These are phyloP conservation scores for Drosophila pandora DNA, from an alignment of 1,140 invertebrate genomes.

Conservation along the genomic window DNA sequence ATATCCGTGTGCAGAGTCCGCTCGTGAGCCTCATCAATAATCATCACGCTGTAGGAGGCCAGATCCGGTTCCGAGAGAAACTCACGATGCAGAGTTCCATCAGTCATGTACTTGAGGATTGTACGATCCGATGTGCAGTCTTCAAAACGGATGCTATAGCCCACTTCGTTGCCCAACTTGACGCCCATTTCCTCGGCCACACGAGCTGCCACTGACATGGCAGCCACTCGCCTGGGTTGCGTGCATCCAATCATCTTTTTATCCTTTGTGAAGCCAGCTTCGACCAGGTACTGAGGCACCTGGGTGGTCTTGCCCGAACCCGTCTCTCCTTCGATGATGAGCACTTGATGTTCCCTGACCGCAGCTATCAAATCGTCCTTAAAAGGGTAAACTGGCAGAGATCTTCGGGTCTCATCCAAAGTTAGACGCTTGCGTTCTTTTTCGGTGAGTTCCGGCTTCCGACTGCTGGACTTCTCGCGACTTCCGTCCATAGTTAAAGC, in stretches of 20 bases:
- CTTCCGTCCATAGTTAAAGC: slow-evolving; percentile 95
- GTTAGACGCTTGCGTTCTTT: slow-evolving; percentile 90
- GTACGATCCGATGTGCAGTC: slow-evolving; percentile 99
- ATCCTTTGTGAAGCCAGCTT: slow-evolving; percentile 94
- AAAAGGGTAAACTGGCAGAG: slow-evolving; percentile 97
- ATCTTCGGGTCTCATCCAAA: slow-evolving; percentile 96
- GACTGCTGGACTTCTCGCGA: slow-evolving; percentile 84
- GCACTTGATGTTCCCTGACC: slow-evolving; percentile 93
- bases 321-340: slow-evolving; percentile 99
- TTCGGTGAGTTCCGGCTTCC: slow-evolving; percentile 87
- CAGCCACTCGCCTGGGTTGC: slow-evolving; percentile 98
- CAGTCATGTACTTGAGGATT: slow-evolving; percentile 99
- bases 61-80: slow-evolving; percentile 99
- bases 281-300: slow-evolving; percentile 98
- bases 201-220: slow-evolving; percentile 99
- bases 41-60: slow-evolving; percentile 97
- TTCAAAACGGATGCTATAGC: slow-evolving; percentile 99
- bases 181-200: slow-evolving; percentile 99
- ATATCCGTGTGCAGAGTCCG: slow-evolving; percentile 99
- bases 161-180: slow-evolving; percentile 98
- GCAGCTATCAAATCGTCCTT: slow-evolving; percentile 94
- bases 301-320: slow-evolving; percentile 99
- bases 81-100: slow-evolving; percentile 98
- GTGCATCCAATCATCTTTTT: slow-evolving; percentile 97
- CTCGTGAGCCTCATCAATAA: slow-evolving; percentile 99